Conservation (phyloP, 2,797 vertebrate species). For the Chelonia mydas region DNA sequence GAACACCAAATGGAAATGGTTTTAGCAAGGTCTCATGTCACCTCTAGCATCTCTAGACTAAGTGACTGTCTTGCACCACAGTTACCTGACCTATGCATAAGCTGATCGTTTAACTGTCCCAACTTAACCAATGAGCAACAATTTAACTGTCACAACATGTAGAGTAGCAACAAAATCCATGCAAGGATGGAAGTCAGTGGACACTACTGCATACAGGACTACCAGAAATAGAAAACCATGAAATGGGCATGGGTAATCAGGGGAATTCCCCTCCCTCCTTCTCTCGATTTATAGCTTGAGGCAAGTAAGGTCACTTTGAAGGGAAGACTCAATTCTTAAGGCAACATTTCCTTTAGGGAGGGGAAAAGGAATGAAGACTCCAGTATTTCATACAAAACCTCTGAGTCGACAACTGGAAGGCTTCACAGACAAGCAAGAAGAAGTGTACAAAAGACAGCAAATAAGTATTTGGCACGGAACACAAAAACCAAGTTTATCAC, state of each 20-base stretch:
- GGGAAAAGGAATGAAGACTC: not conserved
- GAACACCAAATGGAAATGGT: not conserved
- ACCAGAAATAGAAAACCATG: slow-evolving; percentile 39
- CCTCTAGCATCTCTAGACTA: not conserved
- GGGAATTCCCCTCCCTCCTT: slow-evolving; percentile 21
- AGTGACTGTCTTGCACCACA: accelerated
- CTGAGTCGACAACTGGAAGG: not conserved
- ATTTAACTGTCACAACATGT: not conserved
- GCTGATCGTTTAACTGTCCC: not conserved
- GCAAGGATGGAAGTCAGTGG: not conserved
- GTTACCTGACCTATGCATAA: not conserved
- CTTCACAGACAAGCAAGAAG: not conserved
- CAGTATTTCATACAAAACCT: not conserved
- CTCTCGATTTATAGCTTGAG: slow-evolving; percentile 34
- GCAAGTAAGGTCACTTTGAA: slow-evolving; percentile 37
- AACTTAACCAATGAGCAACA: not conserved
- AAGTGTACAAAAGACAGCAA: not conserved
- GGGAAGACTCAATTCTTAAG: not conserved
- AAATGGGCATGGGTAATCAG: slow-evolving; percentile 22
- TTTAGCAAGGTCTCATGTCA: not conserved
- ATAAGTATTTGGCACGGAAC: not conserved
- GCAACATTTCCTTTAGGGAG: not conserved
- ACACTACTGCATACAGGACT: not conserved
- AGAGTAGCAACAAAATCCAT: not conserved
- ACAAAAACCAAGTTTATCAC: not conserved